Evolutionary conservation across 2,888 invertebrate genomes (phyloP), one percentile per base, ranked within the genome.

Genomic region (Tribolium freemani): DNA sequence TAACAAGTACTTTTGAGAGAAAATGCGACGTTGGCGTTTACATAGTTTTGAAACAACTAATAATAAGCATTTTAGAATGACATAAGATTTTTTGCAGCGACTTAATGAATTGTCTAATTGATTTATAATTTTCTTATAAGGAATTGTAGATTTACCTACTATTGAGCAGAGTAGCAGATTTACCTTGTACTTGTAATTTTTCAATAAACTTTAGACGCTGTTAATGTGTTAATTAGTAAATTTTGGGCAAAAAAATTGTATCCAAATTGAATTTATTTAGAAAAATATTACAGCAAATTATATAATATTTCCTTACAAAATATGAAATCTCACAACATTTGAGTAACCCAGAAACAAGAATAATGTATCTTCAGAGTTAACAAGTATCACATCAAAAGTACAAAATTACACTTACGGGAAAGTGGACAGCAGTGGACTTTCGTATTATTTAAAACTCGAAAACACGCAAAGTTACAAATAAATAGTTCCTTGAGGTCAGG

Each of bases 221-320:
- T 16, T 16, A n/a, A n/a, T n/a, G n/a, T n/a, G 1, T 2, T 10
- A 48, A 48, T 11, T 11, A 10, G 16, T 21, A 20, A 53, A 26
- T 5, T 54, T 30, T 11, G 10, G 0, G 54, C n/a, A 26, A 54
- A 54, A 54, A 13, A 13, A 46, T 2, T 30, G 9, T 13, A 8
- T 13, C 0, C 30, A 58, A 11, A 2, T 30, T 16, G 48, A 60
- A 31, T 50, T 30, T 48, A 61, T 30, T 63, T 63, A 63, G 31
- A 63, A 63, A 63, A 63, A 63, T 63, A 63, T 63, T 63, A 63
- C 63, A 63, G 11, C 51, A 63, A 63, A 51, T 60, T 8, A 63
- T 50, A 16, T 44, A 63, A 30, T 51, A 46, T 61, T 61, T 48
- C 16, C 10, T 20, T 63, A 63, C 10, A 63, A 63, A 63, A 51